A percentile compares a stretch with the other conserved stretches of the same genome.
These are phyloP conservation scores for Caenorhabditis inopinata DNA, from an alignment of 1,140 invertebrate species.

Conservation along the genomic window DNA sequence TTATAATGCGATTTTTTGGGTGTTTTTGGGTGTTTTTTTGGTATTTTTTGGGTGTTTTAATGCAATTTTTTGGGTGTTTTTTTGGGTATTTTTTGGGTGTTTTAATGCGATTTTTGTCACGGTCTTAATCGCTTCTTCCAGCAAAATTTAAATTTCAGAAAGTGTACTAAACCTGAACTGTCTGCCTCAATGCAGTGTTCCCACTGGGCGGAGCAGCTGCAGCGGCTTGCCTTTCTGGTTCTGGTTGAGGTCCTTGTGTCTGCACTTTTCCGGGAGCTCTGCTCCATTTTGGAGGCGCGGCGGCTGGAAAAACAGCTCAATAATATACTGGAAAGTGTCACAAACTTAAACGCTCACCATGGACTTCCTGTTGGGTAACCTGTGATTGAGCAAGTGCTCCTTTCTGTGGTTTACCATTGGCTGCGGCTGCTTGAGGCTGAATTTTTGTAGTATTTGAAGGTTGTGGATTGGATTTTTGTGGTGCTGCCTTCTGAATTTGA, in stretches of 20 bases:
- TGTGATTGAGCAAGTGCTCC: neutral
- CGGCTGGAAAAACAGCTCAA: too few species aligned
- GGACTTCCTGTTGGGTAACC: neutral
- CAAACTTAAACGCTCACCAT: neutral
- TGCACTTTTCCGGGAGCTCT: neutral
- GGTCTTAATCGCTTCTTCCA: neutral
- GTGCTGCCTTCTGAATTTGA: neutral
- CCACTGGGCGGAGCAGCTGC: neutral
- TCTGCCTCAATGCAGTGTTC: conserved; percentile 7
- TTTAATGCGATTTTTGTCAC: too few species aligned
- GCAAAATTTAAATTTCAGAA: too few species aligned
- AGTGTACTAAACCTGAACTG: neutral
- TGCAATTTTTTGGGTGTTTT: too few species aligned
- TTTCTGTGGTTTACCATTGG: neutral
- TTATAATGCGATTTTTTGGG: too few species aligned
- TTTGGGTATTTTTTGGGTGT: too few species aligned
- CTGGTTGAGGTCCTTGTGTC: neutral
- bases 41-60: too few species aligned
- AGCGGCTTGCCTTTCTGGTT: neutral
- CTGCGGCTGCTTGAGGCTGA: conserved; percentile 25
- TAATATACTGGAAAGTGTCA: too few species aligned
- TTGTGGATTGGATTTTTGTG: neutral
- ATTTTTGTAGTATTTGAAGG: neutral
- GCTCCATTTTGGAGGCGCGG: conserved; percentile 16
- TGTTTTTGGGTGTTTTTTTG: too few species aligned